Evolutionary conservation across 2,888 invertebrate species (phyloP).

Genomic region (Empis stercorea): DNA sequence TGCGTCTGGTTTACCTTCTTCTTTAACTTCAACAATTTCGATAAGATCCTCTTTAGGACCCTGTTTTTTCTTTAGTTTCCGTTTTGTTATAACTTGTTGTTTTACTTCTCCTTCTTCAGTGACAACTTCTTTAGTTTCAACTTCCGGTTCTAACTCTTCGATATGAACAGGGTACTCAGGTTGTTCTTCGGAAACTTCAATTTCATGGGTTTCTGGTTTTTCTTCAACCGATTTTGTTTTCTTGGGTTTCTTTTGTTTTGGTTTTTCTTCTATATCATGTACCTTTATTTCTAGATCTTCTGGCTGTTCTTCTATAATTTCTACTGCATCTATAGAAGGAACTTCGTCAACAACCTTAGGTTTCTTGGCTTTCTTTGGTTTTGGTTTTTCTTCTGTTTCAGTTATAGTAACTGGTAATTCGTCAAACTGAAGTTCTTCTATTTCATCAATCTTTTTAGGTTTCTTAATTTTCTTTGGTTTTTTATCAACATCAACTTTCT

Average conservation of each 20-base stretch:
- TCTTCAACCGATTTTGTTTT: conserved; percentile 35
- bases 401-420: conserved; percentile 23
- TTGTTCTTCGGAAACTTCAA: conserved; percentile 3
- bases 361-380: conserved; percentile 24
- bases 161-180: conserved; percentile 20
- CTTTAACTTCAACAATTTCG: conserved; percentile 33
- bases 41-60: conserved; percentile 36
- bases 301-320: conserved; percentile 13
- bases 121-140: conserved; percentile 28
- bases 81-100: conserved; percentile 26
- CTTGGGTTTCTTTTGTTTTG: conserved; percentile 27
- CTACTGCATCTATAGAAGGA: conserved; percentile 40
- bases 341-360: conserved; percentile 40
- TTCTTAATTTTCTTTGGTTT: conserved; percentile 28
- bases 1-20: conserved; percentile 35
- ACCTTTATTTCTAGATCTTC: conserved; percentile 21
- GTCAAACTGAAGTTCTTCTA: not conserved
- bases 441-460: conserved; percentile 41
- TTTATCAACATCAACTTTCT: conserved; percentile 26
- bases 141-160: conserved; percentile 30
- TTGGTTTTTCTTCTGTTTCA: conserved; percentile 33
- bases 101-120: conserved; percentile 25
- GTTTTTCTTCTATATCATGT: conserved; percentile 16
- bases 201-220: conserved; percentile 24
- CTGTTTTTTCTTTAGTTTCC: conserved; percentile 33